Conservation (phyloP, 2,113 vertebrate genomes). For the Myanophis thanlyinensis region DNA sequence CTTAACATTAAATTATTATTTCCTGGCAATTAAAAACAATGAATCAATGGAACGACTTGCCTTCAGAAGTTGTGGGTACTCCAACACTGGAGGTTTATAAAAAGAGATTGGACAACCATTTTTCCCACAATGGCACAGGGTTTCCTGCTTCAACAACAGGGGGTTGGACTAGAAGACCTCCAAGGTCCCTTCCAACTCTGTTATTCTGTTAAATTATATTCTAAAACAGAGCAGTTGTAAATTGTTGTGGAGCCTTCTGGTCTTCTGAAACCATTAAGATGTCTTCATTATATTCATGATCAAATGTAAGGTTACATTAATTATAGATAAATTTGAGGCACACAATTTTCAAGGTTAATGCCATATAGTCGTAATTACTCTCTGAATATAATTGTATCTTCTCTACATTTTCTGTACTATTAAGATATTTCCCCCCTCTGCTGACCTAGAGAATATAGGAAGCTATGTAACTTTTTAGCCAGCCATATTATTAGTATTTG, state of each 20-base stretch:
- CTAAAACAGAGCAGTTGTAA: background rate
- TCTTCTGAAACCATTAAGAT: background rate
- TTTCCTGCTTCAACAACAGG: background rate
- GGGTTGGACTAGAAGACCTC: background rate
- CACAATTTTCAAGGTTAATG: constrained; percentile 51
- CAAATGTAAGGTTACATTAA: constrained; percentile 48
- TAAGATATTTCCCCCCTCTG: background rate
- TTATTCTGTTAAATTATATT: background rate
- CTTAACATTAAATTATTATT: background rate
- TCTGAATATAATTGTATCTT: constrained; percentile 48
- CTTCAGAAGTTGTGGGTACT: background rate
- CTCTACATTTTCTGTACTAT: constrained; percentile 16
- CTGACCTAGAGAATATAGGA: background rate
- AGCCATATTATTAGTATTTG: constrained; percentile 16
- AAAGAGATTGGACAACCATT: background rate
- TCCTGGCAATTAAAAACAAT: background rate
- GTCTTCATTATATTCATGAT: constrained; percentile 36
- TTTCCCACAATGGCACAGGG: background rate
- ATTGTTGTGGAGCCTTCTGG: background rate
- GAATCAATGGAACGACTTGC: background rate
- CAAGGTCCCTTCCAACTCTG: background rate
- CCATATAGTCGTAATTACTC: constrained; percentile 46
- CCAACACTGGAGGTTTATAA: background rate
- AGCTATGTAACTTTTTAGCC: constrained; percentile 19
- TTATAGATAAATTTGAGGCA: constrained; percentile 46